Percentiles rank a stretch among this genome's conserved stretches.
Evolutionary conservation across 1,140 invertebrate genomes (phyloP).

Genomic region (Plectrocnemia conspersa): DNA sequence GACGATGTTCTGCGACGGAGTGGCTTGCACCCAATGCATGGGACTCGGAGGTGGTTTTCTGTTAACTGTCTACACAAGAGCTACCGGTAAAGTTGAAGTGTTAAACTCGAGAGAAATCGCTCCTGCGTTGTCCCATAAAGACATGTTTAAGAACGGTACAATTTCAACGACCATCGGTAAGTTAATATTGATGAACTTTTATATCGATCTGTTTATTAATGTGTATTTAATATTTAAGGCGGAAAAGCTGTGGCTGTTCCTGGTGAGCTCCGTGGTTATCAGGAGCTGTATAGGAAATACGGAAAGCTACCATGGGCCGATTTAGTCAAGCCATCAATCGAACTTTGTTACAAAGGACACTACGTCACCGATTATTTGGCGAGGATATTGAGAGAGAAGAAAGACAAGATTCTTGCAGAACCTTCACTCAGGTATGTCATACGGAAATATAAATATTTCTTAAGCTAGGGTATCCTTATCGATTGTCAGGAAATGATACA

Average conservation of each 20-base stretch:
- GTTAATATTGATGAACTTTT: constrained; percentile 3
- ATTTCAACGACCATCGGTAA: constrained; percentile 40
- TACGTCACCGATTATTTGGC: constrained; percentile 68
- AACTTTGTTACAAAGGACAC: constrained; percentile 67
- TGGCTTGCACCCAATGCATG: constrained; percentile 80
- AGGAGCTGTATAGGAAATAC: constrained; percentile 70
- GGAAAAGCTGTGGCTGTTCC: constrained; percentile 82
- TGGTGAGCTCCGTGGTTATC: constrained; percentile 85
- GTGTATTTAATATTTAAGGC: constrained; percentile 46
- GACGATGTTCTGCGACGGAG: constrained; percentile 79
- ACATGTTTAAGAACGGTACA: constrained; percentile 61
- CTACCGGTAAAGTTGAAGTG: constrained; percentile 53
- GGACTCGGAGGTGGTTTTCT: constrained; percentile 86
- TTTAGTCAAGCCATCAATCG: constrained; percentile 73
- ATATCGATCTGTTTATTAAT: constrained; percentile 2
- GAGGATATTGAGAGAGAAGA: constrained; percentile 53
- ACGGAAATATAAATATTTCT: no score
- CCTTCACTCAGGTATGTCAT: constrained; percentile 56
- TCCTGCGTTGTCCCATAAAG: constrained; percentile 58
- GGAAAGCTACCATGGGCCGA: constrained; percentile 75
- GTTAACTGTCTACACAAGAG: constrained; percentile 71
- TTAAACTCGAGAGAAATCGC: constrained; percentile 82
- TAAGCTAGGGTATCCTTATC: no score
- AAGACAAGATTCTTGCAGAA: constrained; percentile 57
- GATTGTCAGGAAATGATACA: no score